phyloP scores from a whole-genome alignment of 1,140 invertebrate species.

The Metopolophium dirhodum region DNA sequence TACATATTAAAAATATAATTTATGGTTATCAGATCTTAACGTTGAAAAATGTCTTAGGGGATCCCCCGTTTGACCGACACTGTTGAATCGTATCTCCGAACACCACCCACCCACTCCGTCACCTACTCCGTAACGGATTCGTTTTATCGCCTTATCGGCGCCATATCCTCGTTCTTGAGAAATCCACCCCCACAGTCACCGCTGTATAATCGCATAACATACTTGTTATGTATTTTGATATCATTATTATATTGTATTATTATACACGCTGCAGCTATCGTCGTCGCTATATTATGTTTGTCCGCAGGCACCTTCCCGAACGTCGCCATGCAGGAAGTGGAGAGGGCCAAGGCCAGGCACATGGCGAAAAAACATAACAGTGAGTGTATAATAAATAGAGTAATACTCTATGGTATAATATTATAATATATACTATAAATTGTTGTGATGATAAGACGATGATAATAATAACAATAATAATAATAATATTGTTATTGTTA shows the following conservation, averaged over 20 bases:
- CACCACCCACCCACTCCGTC: too few species aligned
- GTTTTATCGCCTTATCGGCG: too few species aligned
- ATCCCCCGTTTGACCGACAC: too few species aligned
- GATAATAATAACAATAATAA: neutral
- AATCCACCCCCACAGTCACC: too few species aligned
- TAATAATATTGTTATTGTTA: neutral
- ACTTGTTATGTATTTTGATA: too few species aligned
- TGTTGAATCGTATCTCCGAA: too few species aligned
- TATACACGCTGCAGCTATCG: neutral
- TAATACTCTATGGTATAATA: neutral
- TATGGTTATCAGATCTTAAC: too few species aligned
- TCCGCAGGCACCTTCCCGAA: conserved; percentile 31
- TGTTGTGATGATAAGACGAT: neutral
- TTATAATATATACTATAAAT: neutral
- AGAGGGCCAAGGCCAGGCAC: conserved; percentile 41
- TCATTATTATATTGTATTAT: neutral
- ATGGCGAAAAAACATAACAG: conserved; percentile 50
- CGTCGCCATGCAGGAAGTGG: conserved; percentile 50
- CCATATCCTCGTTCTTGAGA: too few species aligned
- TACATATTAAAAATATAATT: too few species aligned
- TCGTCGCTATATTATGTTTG: neutral
- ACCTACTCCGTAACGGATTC: too few species aligned
- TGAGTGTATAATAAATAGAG: neutral
- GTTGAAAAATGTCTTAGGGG: too few species aligned
- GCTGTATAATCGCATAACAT: too few species aligned